A percentile compares a stretch with the other conserved stretches of the same genome.
Evolutionary conservation across 2,888 invertebrate species (phyloP).

Genomic region (Electrophaes corylata): DNA sequence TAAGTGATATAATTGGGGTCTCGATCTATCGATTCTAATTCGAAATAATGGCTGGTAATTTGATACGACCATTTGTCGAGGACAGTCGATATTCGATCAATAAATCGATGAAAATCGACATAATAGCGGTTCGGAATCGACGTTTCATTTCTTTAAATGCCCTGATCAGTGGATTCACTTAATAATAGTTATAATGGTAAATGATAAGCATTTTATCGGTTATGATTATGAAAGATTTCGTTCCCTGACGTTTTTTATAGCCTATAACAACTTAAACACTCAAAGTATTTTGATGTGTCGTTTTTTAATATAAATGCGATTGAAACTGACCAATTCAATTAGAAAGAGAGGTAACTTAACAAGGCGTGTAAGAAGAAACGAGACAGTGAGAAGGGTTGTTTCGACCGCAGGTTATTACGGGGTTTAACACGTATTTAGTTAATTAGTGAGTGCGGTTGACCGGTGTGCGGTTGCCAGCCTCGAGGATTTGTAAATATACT

Average conservation of each 20-base stretch:
- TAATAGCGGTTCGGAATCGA: conserved; percentile 78
- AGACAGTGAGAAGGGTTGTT: conserved; percentile 63
- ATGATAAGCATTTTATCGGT: conserved; percentile 65
- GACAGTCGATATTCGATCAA: conserved; percentile 84
- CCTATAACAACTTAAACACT: conserved; percentile 25
- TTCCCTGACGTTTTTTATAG: conserved; percentile 44
- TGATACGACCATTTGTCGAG: conserved; percentile 80
- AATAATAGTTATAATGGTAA: conserved; percentile 81
- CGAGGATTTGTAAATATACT: conserved; percentile 74
- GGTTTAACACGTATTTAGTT: conserved; percentile 82
- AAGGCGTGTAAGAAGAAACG: conserved; percentile 53
- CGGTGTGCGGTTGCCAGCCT: conserved; percentile 65
- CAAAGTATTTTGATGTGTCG: conserved; percentile 11
- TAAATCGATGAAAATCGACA: conserved; percentile 82
- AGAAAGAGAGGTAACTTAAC: conserved; percentile 51
- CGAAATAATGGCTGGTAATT: conserved; percentile 82
- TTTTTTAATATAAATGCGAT: conserved; percentile 11
- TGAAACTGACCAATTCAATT: conserved; percentile 15
- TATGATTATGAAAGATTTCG: conserved; percentile 39
- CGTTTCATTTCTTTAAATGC: conserved; percentile 84
- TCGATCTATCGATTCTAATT: conserved; percentile 82
- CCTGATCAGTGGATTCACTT: conserved; percentile 78
- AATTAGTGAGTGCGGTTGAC: conserved; percentile 82
- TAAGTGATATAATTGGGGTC: conserved; percentile 84
- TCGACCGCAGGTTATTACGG: conserved; percentile 79